Evolutionary conservation across 1,140 invertebrate species (phyloP), one percentile per base, ranked within the genome.

Genomic region (Drosophila pseudoananassae): DNA sequence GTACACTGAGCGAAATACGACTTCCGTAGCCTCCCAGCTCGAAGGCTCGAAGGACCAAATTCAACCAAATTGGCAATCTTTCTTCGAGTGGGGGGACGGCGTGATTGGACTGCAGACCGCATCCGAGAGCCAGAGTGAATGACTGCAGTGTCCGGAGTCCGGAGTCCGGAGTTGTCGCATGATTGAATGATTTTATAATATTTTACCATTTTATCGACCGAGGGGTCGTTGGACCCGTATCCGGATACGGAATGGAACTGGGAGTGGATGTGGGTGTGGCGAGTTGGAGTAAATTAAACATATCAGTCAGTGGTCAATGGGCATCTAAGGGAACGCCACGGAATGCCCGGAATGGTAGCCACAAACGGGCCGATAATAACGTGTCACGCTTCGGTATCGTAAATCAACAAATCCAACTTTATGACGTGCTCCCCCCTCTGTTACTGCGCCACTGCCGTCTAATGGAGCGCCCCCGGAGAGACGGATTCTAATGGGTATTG

Each of bases 171-270:
- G n/a, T 71, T 54, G 76, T 40, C 43, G 76, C 80, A 84, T 84
- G 80, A 84, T 84, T 84, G 80, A 84, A 61, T 84, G 80, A 80
- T 84, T 84, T 76, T 73, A 84, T 73, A 84, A 84, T 85, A 73
- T 49, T 83, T 76, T 58, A 64, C 59, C 80, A 76, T 84, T 73
- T 84, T 84, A 79, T 76, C 66, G 66, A 64, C 61, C 55, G 60
- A 72, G 43, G 10, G 43, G 17, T 20, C 15, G 17, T 4, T 15
- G 9, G 17, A 46, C 9, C 15, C 43, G 43, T 2, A 15, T 12
- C 27, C 4, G 8, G 25, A 14, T 12, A 6, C 33, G 12, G 12
- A 27, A 27, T 7, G 25, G 25, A 7, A 27, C 4, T 27, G 25
- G 25, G 25, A 27, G 3, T 10, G 38, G 49, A 2, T 2, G 3